These are phyloP conservation scores for Scophthalmus maximus DNA, from an alignment of 2,113 vertebrate species.

Conservation along the genomic window DNA sequence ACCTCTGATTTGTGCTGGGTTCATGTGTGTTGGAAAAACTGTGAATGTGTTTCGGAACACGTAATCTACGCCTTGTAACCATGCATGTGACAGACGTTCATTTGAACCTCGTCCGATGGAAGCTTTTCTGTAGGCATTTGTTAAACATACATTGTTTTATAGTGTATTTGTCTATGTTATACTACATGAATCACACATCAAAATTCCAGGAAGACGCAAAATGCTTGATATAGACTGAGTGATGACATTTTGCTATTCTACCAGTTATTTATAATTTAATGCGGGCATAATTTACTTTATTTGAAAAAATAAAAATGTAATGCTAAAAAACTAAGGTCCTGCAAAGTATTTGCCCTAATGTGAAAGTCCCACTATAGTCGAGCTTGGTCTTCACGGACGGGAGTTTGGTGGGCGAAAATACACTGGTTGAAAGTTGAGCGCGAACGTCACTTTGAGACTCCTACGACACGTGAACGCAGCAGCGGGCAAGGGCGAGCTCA, in stretches of 20 bases:
- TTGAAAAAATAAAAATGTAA: neutral
- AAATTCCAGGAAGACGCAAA: neutral
- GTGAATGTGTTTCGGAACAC: neutral
- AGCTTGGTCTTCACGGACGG: neutral
- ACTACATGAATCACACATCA: neutral
- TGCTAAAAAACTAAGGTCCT: neutral
- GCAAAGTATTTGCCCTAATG: too few species aligned
- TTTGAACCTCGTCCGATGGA: too few species aligned
- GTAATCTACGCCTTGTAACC: neutral
- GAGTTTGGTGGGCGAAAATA: too few species aligned
- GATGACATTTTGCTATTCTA: too few species aligned
- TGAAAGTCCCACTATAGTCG: too few species aligned
- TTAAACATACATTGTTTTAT: neutral
- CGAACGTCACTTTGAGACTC: constrained; percentile 16
- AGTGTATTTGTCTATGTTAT: too few species aligned
- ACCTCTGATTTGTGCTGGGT: constrained; percentile 13
- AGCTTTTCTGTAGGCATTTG: too few species aligned
- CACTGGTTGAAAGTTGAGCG: neutral
- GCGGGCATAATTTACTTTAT: neutral
- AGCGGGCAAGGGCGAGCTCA: constrained; percentile 39
- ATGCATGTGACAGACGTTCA: too few species aligned
- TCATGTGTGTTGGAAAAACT: neutral
- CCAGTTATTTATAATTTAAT: too few species aligned
- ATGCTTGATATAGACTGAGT: neutral
- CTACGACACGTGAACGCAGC: constrained; percentile 22